These are phyloP conservation scores for Lobophora halterata DNA, from an alignment of 2,888 invertebrate species.

Conservation along the genomic window DNA sequence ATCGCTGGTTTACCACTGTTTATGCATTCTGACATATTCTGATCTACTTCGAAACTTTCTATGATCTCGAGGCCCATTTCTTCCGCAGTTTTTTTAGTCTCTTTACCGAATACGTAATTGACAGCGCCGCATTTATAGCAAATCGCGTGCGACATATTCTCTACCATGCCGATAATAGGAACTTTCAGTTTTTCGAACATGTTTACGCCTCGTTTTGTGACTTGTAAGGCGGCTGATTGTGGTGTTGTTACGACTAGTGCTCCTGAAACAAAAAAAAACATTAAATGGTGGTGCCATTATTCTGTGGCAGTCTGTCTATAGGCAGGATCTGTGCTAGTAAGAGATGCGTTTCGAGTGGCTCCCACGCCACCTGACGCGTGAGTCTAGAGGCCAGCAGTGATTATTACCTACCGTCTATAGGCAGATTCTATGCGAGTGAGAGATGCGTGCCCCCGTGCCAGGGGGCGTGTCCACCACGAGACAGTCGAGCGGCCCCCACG, in stretches of 20 bases:
- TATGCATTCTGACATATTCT: slow-evolving; percentile 84
- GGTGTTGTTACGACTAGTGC: slow-evolving; percentile 96
- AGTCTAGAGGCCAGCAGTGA: too few species aligned
- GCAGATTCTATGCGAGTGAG: too few species aligned
- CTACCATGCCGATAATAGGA: slow-evolving; percentile 92
- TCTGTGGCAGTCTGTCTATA: slow-evolving; percentile 84
- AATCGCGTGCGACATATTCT: slow-evolving; percentile 92
- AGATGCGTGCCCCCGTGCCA: too few species aligned
- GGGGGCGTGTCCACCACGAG: too few species aligned
- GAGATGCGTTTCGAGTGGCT: slow-evolving; percentile 93
- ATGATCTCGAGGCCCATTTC: slow-evolving; percentile 85
- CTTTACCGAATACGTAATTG: slow-evolving; percentile 87
- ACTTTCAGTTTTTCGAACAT: slow-evolving; percentile 93
- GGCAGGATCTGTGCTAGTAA: slow-evolving; percentile 94
- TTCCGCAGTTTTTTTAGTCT: slow-evolving; percentile 81
- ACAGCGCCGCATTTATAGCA: slow-evolving; percentile 89
- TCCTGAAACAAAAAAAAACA: slow-evolving; percentile 67
- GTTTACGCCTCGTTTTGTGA: slow-evolving; percentile 90
- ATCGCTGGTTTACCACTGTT: slow-evolving; percentile 90
- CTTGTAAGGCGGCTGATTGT: slow-evolving; percentile 92
- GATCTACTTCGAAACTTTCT: slow-evolving; percentile 87
- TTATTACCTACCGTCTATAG: too few species aligned
- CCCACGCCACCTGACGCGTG: too few species aligned
- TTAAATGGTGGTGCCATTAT: too few species aligned
- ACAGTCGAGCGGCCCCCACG: too few species aligned